Evolutionary conservation across 2,113 vertebrate genomes (phyloP).

Genomic region (Aldabrachelys gigantea): DNA sequence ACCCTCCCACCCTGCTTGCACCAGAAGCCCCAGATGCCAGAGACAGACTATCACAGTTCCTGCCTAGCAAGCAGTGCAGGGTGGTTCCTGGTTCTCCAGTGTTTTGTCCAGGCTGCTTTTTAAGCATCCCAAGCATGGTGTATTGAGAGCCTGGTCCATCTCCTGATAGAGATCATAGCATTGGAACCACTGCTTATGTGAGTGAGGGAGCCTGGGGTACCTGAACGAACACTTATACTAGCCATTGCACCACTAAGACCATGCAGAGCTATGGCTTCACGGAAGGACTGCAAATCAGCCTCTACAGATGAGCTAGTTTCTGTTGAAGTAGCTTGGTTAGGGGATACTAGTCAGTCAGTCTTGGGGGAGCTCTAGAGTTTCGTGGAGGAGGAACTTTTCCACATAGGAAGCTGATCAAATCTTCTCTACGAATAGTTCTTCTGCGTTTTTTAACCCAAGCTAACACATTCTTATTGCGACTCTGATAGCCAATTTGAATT

Average conservation of each 20-base stretch:
- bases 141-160: not conserved
- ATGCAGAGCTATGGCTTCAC: conserved; percentile 99
- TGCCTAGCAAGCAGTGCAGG: not conserved
- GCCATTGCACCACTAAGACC: conserved; percentile 72
- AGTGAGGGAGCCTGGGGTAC: too few relatives aligned
- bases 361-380: conserved; percentile 93
- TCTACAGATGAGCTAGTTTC: conserved; percentile 97
- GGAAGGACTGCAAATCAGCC: conserved; percentile 98
- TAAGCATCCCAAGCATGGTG: not conserved
- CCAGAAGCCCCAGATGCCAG: not conserved
- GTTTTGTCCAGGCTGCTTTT: not conserved
- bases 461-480: conserved; percentile 98
- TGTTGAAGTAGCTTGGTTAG: conserved; percentile 91
- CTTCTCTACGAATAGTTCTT: conserved; percentile 98
- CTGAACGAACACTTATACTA: too few relatives aligned
- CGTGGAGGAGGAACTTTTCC: conserved; percentile 97
- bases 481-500: conserved; percentile 96
- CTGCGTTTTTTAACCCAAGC: conserved; percentile 99
- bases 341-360: conserved; percentile 94
- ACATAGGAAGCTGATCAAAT: conserved; percentile 98
- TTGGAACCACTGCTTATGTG: too few relatives aligned
- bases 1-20: not conserved
- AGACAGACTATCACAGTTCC: not conserved
- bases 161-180: not conserved
- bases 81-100: not conserved